Conservation (phyloP, 1,140 invertebrate genomes). For the Pemphigus obesinymphae region DNA sequence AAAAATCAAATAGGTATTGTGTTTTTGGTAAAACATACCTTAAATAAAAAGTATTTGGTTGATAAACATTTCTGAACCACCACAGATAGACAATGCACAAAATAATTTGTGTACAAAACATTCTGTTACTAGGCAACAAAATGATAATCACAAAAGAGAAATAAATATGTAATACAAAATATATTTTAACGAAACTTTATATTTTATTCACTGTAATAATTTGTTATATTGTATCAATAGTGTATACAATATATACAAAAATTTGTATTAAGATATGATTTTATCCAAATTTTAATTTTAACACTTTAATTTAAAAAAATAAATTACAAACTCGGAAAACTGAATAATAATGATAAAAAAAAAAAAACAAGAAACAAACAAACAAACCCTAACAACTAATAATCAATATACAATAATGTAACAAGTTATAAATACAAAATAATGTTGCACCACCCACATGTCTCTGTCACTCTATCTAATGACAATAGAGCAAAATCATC, state of each 20-base stretch:
- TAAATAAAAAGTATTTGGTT: not conserved
- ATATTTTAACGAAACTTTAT: not conserved
- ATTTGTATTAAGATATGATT: too few relatives aligned
- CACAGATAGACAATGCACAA: not conserved
- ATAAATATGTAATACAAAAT: not conserved
- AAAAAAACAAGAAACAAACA: slow-evolving; percentile 4
- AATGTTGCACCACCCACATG: too few relatives aligned
- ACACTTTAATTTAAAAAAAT: not conserved
- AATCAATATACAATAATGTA: slow-evolving; percentile 8
- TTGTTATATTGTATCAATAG: not conserved
- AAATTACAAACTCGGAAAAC: not conserved
- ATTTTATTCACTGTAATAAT: not conserved
- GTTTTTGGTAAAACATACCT: not conserved
- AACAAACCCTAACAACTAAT: slow-evolving; percentile 2
- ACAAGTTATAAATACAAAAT: not conserved
- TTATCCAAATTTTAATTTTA: not conserved
- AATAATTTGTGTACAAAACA: not conserved
- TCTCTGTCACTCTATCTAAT: too few relatives aligned
- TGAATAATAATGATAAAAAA: slow-evolving; percentile 2
- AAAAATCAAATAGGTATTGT: too few relatives aligned
- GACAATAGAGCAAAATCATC: too few relatives aligned
- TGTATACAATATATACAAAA: not conserved
- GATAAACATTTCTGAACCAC: not conserved
- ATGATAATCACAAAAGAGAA: not conserved
- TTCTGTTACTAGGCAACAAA: not conserved